Conservation (phyloP, 2,113 vertebrate species). For the Chascanopsetta lugubris region DNA sequence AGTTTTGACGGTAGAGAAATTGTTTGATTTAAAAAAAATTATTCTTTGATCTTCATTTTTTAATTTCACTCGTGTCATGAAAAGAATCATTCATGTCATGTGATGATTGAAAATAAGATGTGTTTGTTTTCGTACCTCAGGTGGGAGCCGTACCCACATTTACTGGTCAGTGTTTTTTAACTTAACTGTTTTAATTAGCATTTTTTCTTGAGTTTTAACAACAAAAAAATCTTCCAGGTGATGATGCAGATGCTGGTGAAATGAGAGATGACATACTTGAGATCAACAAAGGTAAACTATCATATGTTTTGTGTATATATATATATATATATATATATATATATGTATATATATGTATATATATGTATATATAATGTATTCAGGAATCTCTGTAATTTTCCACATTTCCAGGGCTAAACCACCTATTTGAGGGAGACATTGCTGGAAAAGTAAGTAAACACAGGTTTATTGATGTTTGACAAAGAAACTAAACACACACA, state of each 20-base stretch:
- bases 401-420: conserved; percentile 59
- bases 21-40: no score
- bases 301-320: neutral
- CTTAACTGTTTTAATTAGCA: neutral
- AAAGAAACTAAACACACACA: neutral
- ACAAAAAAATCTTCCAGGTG: conserved; percentile 30
- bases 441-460: conserved; percentile 71
- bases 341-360: neutral
- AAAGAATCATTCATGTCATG: neutral
- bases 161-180: conserved; percentile 47
- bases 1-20: conserved; percentile 58
- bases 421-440: conserved; percentile 80
- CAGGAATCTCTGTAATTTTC: no score
- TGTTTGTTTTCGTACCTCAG: conserved; percentile 41
- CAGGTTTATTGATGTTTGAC: neutral
- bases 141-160: conserved; percentile 55
- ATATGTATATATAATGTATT: no score
- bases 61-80: no score
- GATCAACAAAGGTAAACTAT: conserved; percentile 72
- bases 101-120: neutral
- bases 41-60: no score
- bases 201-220: neutral
- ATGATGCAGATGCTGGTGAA: conserved; percentile 73
- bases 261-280: conserved; percentile 76
- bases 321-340: neutral